Conservation (phyloP, 1,140 invertebrate species). For the Leptonema lineaticorne region DNA sequence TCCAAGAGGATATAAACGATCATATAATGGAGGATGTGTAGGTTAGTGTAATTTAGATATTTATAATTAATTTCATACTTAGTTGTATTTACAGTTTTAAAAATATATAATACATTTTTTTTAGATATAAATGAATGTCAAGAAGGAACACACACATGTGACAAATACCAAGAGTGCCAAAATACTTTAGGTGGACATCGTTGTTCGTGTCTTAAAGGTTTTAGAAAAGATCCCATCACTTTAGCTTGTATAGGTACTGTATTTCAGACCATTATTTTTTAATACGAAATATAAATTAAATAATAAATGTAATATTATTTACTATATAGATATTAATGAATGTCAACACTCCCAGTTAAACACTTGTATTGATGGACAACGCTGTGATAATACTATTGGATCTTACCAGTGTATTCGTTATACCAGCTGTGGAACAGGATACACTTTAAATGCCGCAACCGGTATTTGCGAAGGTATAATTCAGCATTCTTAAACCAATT, state of each 20-base stretch:
- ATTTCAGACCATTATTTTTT: too few species aligned
- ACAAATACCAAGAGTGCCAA: constrained; percentile 69
- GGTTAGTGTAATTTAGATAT: too few species aligned
- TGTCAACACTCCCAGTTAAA: constrained; percentile 58
- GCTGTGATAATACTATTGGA: constrained; percentile 89
- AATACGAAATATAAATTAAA: too few species aligned
- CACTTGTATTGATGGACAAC: constrained; percentile 65
- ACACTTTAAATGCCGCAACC: constrained; percentile 85
- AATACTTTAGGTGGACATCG: constrained; percentile 77
- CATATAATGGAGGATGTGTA: constrained; percentile 35
- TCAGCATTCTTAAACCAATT: neutral
- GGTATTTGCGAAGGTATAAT: constrained; percentile 80
- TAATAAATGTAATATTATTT: too few species aligned
- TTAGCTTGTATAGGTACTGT: constrained; percentile 74
- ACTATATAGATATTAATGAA: constrained; percentile 62
- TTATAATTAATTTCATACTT: constrained; percentile 1
- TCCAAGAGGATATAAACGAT: constrained; percentile 43
- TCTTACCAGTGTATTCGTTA: constrained; percentile 80
- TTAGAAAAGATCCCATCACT: constrained; percentile 65
- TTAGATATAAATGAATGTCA: constrained; percentile 77
- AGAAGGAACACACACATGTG: constrained; percentile 61
- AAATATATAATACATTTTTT: constrained; percentile 26
- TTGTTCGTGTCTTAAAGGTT: constrained; percentile 76
- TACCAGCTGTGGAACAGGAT: constrained; percentile 92
- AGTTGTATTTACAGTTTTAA: constrained; percentile 11